Percentiles rank a stretch among this genome's conserved stretches.
Conservation (phyloP, 2,888 invertebrate genomes). For the Pecten maximus region DNA sequence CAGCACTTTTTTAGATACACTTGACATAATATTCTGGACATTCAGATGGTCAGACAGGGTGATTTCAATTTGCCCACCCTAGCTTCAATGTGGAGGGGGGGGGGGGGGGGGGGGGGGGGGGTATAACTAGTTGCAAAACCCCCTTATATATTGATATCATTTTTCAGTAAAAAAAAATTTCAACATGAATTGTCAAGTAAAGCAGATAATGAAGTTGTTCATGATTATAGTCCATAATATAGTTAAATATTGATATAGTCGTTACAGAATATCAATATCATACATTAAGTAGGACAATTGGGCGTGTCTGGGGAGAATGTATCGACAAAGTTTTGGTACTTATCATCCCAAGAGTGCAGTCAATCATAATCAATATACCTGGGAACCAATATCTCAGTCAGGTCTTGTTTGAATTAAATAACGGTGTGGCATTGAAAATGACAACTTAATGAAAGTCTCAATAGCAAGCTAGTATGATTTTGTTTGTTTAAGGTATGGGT, state of each 20-base stretch:
- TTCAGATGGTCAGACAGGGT: too few species aligned
- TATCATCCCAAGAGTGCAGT: not conserved
- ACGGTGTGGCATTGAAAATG: not conserved
- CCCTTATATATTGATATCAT: too few species aligned
- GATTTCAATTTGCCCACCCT: too few species aligned
- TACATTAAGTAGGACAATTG: not conserved
- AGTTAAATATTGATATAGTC: not conserved
- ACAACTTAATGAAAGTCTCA: not conserved
- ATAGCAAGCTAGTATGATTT: not conserved
- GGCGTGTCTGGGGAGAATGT: not conserved
- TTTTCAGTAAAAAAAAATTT: not conserved
- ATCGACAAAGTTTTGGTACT: not conserved
- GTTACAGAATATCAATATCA: constrained; percentile 18
- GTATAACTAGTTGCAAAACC: too few species aligned
- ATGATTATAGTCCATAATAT: not conserved
- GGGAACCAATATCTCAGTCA: not conserved
- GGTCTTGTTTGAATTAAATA: not conserved
- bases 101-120: too few species aligned
- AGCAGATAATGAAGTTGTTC: not conserved
- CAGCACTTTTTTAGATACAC: too few species aligned
- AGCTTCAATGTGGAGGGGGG: too few species aligned
- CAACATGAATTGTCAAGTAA: not conserved
- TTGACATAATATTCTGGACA: too few species aligned
- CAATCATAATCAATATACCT: not conserved
- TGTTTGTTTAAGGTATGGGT: not conserved